phyloP scores from a whole-genome alignment of 2,113 vertebrate species.

The Amphilophus citrinellus region DNA sequence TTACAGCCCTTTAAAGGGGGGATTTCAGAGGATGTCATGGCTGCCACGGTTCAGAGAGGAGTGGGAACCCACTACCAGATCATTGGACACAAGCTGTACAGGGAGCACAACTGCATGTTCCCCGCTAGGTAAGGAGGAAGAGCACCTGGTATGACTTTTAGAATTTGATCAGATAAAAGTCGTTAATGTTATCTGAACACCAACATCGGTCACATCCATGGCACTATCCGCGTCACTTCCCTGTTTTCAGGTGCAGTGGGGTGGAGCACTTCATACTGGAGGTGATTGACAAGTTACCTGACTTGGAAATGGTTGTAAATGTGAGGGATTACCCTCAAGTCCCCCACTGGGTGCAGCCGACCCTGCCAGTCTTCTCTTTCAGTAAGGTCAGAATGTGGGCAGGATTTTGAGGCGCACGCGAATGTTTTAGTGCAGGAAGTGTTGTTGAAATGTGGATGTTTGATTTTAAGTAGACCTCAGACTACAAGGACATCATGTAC shows the following conservation, averaged over 20 bases:
- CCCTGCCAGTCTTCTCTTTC: constrained; percentile 93
- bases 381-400: constrained; percentile 89
- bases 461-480: constrained; percentile 83
- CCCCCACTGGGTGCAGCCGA: constrained; percentile 89
- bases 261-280: constrained; percentile 95
- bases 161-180: not conserved
- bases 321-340: constrained; percentile 97
- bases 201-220: too few relatives aligned
- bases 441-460: constrained; percentile 6
- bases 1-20: constrained; percentile 86
- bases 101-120: constrained; percentile 95
- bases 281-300: constrained; percentile 87
- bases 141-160: not conserved
- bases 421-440: not conserved
- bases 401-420: not conserved
- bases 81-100: constrained; percentile 88
- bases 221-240: not conserved
- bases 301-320: constrained; percentile 95
- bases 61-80: constrained; percentile 97
- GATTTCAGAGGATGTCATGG: constrained; percentile 87
- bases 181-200: not conserved
- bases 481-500: constrained; percentile 98
- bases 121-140: constrained; percentile 87
- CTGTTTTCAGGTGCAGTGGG: constrained; percentile 88
- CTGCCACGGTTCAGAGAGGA: constrained; percentile 83